These are phyloP conservation scores for Pangasius krempfi DNA, from an alignment of 2,797 vertebrate genomes.

Conservation along the genomic window DNA sequence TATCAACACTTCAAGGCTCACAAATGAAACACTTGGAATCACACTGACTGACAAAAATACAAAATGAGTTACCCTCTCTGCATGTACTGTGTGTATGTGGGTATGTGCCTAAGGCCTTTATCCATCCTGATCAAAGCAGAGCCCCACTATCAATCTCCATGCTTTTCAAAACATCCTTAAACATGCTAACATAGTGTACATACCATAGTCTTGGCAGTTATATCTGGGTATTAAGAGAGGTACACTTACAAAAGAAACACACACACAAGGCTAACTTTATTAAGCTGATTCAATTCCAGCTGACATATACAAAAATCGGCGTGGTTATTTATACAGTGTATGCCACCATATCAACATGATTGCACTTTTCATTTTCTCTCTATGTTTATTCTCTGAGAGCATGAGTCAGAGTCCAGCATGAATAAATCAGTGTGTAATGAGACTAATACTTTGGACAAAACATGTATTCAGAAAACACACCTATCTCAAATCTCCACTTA, in stretches of 20 bases:
- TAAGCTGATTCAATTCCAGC: not conserved
- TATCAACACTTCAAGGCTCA: constrained; percentile 1
- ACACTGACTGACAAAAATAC: constrained; percentile 28
- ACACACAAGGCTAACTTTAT: not conserved
- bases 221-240: not conserved
- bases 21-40: constrained; percentile 24
- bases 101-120: constrained; percentile 36
- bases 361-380: not conserved
- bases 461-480: constrained; percentile 44
- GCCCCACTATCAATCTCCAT: constrained; percentile 30
- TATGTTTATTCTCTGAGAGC: not conserved
- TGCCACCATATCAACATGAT: constrained; percentile 1
- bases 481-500: constrained; percentile 46
- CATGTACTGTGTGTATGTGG: not conserved
- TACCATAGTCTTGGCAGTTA: not conserved
- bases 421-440: constrained; percentile 55
- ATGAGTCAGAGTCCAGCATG: constrained; percentile 18
- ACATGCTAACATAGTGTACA: not conserved
- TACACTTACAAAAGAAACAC: not conserved
- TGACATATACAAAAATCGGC: not conserved
- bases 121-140: constrained; percentile 53
- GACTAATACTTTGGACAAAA: constrained; percentile 45
- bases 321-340: not conserved
- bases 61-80: constrained; percentile 22
- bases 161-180: constrained; percentile 46